Conservation (phyloP, 2,113 vertebrate genomes). For the Microcebus tavaratra region DNA sequence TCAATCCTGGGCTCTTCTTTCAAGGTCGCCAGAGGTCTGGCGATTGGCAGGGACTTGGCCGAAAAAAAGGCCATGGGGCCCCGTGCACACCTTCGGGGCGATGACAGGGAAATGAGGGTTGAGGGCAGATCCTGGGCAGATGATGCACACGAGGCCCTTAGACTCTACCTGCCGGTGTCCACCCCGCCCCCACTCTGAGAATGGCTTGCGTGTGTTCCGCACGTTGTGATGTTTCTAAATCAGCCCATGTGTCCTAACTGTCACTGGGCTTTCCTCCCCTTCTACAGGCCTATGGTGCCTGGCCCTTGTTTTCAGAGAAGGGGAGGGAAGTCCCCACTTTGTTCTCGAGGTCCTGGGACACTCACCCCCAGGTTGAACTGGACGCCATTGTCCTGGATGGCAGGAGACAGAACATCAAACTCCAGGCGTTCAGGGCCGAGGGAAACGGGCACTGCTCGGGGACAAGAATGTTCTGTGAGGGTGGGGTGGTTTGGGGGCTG, state of each 20-base stretch:
- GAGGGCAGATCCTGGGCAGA: background rate
- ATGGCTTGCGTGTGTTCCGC: background rate
- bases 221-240: background rate
- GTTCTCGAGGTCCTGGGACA: background rate
- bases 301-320: background rate
- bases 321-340: background rate
- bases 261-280: background rate
- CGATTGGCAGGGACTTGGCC: background rate
- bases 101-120: background rate
- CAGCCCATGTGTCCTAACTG: fast-evolving
- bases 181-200: background rate
- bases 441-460: constrained; percentile 15
- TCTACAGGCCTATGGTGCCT: background rate
- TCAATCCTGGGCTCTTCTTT: background rate
- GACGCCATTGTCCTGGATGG: background rate
- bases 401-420: constrained; percentile 54
- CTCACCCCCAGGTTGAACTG: constrained; percentile 67
- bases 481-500: background rate
- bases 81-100: too few species aligned
- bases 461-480: constrained; percentile 30
- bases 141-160: background rate
- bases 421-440: constrained; percentile 16
- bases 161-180: background rate
- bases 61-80: background rate
- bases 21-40: background rate